Evolutionary conservation across 1,140 invertebrate genomes (phyloP), one percentile per base, ranked within the genome.

Genomic region (Drosophila nebulosa): DNA sequence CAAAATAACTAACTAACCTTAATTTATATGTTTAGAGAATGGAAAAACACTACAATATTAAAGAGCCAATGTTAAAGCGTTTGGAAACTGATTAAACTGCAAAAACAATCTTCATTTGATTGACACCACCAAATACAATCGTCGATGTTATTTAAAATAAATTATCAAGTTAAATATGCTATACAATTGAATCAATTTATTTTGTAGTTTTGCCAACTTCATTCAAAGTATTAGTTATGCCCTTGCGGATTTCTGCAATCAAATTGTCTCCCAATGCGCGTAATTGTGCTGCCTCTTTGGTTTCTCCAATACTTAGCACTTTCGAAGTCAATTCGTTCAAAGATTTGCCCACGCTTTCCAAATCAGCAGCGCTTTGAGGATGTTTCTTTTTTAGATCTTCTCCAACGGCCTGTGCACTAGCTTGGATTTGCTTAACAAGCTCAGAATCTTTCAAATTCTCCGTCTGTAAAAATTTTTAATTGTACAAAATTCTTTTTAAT

Each of bases 21-120:
- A 10, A 24, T 4, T 14, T 7, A 7, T 14, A 1, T 16, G 21
- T 61, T 32, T 4, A 22, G 80, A 71, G 74, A 69, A 86, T 80
- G 67, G 50, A 12, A 1, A 58, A 68, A 10, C 16, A 69, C 4
- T 85, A 85, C 55, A 58, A 74, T 0, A 63, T 85, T 9, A 56
- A 18, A 14, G 69, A 85, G 22, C 80, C 80, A 9, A 42, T 86
- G 53, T 9, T 85, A 3, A 86, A 70, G 26, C 72, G 58, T 46
- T n/a, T 53, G 16, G 50, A 70, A 46, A 12, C 16, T 14, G 51
- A 64, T 52, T 36, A 63, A 7, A n/a, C 10, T 22, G 10, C 3
- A n/a, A 36, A 14, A n/a, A 36, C 1, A 36, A 1, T 14, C 3
- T 4, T 1, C n/a, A 10, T n/a, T 14, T 14, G 0, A 36, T 36